Evolutionary conservation across 2,888 invertebrate species (phyloP).

Genomic region (Andrena fulva): DNA sequence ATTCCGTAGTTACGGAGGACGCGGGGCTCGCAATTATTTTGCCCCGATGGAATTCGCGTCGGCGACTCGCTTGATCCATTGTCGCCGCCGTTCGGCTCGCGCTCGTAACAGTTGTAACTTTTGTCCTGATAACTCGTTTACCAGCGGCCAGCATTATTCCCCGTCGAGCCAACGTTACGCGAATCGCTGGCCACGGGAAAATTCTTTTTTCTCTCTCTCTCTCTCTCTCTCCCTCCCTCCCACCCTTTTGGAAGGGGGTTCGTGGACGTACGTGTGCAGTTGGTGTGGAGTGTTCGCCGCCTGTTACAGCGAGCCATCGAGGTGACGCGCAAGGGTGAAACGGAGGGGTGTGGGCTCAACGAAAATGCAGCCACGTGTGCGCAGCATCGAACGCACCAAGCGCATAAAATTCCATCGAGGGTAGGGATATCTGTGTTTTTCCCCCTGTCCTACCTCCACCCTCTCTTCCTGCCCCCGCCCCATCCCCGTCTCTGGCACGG

Average conservation of each 20-base stretch:
- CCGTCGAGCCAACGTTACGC: slow-evolving; percentile 55
- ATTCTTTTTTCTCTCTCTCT: slow-evolving; percentile 18
- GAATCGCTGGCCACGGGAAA: slow-evolving; percentile 39
- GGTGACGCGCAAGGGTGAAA: slow-evolving; percentile 42
- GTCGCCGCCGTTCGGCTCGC: slow-evolving; percentile 53
- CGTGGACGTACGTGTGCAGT: background rate
- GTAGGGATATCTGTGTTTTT: slow-evolving; percentile 51
- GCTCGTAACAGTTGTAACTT: slow-evolving; percentile 68
- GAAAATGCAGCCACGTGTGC: slow-evolving; percentile 55
- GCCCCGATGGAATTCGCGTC: slow-evolving; percentile 16
- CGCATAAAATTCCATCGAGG: slow-evolving; percentile 75
- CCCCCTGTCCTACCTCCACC: slow-evolving; percentile 22
- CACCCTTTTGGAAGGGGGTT: background rate
- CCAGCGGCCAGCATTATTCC: slow-evolving; percentile 65
- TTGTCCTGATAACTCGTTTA: slow-evolving; percentile 71
- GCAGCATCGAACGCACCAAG: slow-evolving; percentile 65
- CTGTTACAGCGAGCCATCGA: slow-evolving; percentile 20
- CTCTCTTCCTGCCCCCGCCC: slow-evolving; percentile 6
- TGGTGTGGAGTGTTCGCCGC: background rate
- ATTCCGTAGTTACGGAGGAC: slow-evolving; percentile 25
- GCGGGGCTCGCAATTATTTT: slow-evolving; percentile 49
- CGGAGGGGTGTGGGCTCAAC: slow-evolving; percentile 1
- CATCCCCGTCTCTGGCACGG: slow-evolving; percentile 36
- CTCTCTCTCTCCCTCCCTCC: slow-evolving; percentile 2
- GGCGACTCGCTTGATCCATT: slow-evolving; percentile 44